phyloP scores from a whole-genome alignment of 2,888 invertebrate species.

The Criorhina ranunculi region DNA sequence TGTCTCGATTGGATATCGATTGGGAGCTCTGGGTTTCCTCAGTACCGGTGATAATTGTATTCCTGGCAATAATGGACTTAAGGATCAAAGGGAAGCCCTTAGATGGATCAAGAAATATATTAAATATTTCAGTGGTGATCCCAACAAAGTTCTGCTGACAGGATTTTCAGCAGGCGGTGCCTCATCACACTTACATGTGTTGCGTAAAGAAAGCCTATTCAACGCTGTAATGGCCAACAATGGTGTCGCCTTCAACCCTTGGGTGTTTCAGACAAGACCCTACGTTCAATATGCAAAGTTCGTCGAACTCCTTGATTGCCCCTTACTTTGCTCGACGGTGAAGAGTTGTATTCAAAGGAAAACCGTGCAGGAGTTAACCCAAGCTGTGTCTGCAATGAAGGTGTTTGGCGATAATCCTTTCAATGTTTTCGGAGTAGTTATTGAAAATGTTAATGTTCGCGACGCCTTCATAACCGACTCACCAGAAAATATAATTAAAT shows the following conservation, averaged over 20 bases:
- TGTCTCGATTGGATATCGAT: constrained; percentile 88
- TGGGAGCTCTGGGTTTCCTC: constrained; percentile 89
- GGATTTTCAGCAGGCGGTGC: constrained; percentile 90
- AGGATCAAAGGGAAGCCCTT: constrained; percentile 89
- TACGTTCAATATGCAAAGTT: constrained; percentile 86
- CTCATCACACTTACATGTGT: constrained; percentile 89
- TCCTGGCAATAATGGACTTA: constrained; percentile 90
- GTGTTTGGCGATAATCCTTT: constrained; percentile 87
- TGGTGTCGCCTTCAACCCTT: constrained; percentile 87
- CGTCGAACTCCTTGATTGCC: constrained; percentile 87
- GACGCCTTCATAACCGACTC: constrained; percentile 88
- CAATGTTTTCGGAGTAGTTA: constrained; percentile 89
- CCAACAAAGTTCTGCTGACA: constrained; percentile 87
- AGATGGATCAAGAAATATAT: constrained; percentile 89
- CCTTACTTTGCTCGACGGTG: constrained; percentile 85
- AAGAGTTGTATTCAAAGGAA: constrained; percentile 87
- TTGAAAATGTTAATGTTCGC: constrained; percentile 85
- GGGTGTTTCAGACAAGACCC: constrained; percentile 82
- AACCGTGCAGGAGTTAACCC: constrained; percentile 86
- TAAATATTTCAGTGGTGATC: constrained; percentile 89
- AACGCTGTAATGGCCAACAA: constrained; percentile 86
- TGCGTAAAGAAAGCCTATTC: constrained; percentile 79
- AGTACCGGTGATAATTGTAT: constrained; percentile 88
- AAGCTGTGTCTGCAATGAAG: constrained; percentile 80
- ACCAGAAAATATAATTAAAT: constrained; percentile 87